These are phyloP conservation scores for Andrena trimmerana DNA, from an alignment of 2,888 invertebrate species.

Conservation along the genomic window DNA sequence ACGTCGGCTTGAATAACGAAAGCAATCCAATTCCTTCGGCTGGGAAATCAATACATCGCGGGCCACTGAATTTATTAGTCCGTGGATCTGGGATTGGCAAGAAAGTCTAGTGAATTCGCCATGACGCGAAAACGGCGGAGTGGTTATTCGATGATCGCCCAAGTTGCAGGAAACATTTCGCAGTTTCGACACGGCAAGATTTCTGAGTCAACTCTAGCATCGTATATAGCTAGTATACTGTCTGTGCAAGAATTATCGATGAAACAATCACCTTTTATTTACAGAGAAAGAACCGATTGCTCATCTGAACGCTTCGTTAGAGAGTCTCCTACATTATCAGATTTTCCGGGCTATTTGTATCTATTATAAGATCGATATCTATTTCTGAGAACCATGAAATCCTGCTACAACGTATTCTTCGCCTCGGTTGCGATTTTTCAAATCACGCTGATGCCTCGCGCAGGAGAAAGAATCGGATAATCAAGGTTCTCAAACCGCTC, in stretches of 20 bases:
- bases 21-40: conserved; percentile 7
- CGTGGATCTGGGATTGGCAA: conserved; percentile 11
- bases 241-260: neutral
- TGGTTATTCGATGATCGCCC: neutral
- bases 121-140: neutral
- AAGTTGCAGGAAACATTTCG: neutral
- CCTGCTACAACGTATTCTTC: neutral
- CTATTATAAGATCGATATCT: neutral
- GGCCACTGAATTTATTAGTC: conserved; percentile 20
- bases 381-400: neutral
- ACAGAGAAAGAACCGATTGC: neutral
- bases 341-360: conserved; percentile 15
- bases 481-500: neutral
- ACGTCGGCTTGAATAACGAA: conserved; percentile 3
- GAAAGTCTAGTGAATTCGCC: conserved; percentile 15
- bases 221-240: neutral
- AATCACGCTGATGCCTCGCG: neutral
- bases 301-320: neutral
- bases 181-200: conserved; percentile 1
- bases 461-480: neutral
- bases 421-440: neutral
- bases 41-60: conserved; percentile 28
- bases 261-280: neutral
- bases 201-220: neutral
- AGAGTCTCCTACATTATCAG: neutral